Evolutionary conservation across 1,140 invertebrate species (phyloP).

Genomic region (Paraescarpia echinospica): DNA sequence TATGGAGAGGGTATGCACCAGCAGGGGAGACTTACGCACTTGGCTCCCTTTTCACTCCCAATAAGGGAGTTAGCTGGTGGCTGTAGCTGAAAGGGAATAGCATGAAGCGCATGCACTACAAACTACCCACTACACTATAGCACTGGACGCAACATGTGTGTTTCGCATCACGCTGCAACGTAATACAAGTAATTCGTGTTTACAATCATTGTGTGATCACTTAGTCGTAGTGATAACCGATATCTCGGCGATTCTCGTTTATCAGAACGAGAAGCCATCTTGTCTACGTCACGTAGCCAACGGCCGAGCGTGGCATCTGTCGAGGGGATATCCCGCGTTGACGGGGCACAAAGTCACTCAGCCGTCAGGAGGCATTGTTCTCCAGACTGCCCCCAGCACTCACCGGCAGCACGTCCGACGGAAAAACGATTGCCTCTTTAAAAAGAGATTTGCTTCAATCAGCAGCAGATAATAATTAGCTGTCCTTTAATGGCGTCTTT

Average conservation of each 20-base stretch:
- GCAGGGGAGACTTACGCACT: too few relatives aligned
- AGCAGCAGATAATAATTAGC: background rate
- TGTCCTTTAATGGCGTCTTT: background rate
- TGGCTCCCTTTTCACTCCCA: too few relatives aligned
- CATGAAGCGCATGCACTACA: too few relatives aligned
- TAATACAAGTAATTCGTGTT: too few relatives aligned
- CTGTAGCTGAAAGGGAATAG: too few relatives aligned
- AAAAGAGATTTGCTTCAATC: background rate
- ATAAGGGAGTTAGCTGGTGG: too few relatives aligned
- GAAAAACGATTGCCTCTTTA: slow-evolving; percentile 5
- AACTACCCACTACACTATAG: too few relatives aligned
- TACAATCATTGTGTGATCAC: background rate
- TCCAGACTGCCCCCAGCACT: background rate
- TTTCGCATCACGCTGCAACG: too few relatives aligned
- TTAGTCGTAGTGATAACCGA: background rate
- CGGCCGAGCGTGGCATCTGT: background rate
- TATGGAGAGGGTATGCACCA: too few relatives aligned
- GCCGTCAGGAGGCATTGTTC: background rate
- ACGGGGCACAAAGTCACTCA: background rate
- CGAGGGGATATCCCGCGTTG: background rate
- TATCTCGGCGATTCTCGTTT: background rate
- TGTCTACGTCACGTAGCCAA: background rate
- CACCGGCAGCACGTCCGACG: background rate
- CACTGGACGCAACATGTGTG: too few relatives aligned
- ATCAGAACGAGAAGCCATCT: background rate